Evolutionary conservation across 1,140 invertebrate species (phyloP), one percentile per base, ranked within the genome.

Genomic region (Drosophila erecta): DNA sequence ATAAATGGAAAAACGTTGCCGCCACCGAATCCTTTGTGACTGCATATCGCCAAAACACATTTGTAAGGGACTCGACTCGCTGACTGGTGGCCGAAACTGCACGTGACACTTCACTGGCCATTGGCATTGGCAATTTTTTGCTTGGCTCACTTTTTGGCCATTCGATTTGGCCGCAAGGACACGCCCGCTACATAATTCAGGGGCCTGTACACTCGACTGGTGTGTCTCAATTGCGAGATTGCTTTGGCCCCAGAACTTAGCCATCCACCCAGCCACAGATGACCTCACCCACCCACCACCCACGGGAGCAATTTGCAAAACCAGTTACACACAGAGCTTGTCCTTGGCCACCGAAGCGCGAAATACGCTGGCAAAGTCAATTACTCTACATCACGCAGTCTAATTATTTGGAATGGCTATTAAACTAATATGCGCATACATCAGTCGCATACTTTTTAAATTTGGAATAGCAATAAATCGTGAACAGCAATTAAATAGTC

Each of bases 51-150:
- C 50, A 54, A 80, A 65, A 70, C 70, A 56, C 55, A 53, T 59
- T 27, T 71, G 50, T 75, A 57, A 64, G 46, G 10, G 35, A 33
- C 12, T 43, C 40, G 40, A 41, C 8, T 30, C 24, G 57, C 49
- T 49, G 60, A 44, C 41, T 46, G 44, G 37, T 57, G 38, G 56
- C 59, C 47, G 14, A 59, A 50, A 57, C 79, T 81, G 83, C 84
- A 87, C 79, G 83, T 87, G 83, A 87, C 83, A 87, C 79, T 87
- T 86, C 83, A 86, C 85, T 86, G 83, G 75, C 79, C 83, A 79
- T 79, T 87, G 72, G 72, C 72, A 75, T 75, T 87, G 83, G 83
- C 79, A 87, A 81, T 81, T 86, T 87, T 69, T 73, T 65, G 65
- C 70, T 74, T 81, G 56, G 57, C 57, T 78, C 75, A 61, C 64